phyloP scores from a whole-genome alignment of 2,797 vertebrate genomes.

The Steatocranus sp. region DNA sequence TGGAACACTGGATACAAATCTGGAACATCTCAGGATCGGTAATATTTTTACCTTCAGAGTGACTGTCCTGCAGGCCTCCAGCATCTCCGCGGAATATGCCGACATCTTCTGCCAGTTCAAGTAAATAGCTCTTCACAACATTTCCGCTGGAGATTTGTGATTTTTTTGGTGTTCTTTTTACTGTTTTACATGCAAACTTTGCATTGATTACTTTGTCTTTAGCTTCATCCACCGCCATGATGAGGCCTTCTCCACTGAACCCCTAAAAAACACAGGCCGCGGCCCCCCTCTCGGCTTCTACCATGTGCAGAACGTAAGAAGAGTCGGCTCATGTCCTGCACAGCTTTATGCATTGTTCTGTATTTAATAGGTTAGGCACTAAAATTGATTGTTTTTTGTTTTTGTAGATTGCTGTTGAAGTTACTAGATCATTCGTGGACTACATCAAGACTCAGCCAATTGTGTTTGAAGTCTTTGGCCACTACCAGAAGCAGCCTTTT shows the following conservation, averaged over 20 bases:
- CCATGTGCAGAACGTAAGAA: slow-evolving; percentile 93
- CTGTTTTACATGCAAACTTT: not conserved
- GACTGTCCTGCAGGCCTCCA: slow-evolving; percentile 94
- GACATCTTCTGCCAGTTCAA: slow-evolving; percentile 99
- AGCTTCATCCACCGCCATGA: slow-evolving; percentile 98
- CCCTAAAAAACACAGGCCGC: slow-evolving; percentile 93
- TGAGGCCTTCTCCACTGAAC: slow-evolving; percentile 96
- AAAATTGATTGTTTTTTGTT: slow-evolving; percentile 17
- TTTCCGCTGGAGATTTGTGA: not conserved
- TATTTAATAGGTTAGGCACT: not conserved
- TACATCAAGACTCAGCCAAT: slow-evolving; percentile 96
- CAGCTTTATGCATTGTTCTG: not conserved
- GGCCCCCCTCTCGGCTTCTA: slow-evolving; percentile 96
- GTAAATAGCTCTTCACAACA: slow-evolving; percentile 58
- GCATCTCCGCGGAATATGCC: slow-evolving; percentile 94
- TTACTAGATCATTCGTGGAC: slow-evolving; percentile 94
- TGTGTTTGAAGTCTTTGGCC: slow-evolving; percentile 97
- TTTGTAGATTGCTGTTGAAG: slow-evolving; percentile 91
- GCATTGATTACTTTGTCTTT: not conserved
- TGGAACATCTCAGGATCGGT: slow-evolving; percentile 88
- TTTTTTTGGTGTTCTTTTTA: not conserved
- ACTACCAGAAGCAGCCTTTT: slow-evolving; percentile 95
- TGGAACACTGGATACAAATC: slow-evolving; percentile 66
- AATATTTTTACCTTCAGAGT: slow-evolving; percentile 94
- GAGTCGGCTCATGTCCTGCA: not conserved